Conservation (phyloP, 23 tunicate species). For the Styela plicata region DNA sequence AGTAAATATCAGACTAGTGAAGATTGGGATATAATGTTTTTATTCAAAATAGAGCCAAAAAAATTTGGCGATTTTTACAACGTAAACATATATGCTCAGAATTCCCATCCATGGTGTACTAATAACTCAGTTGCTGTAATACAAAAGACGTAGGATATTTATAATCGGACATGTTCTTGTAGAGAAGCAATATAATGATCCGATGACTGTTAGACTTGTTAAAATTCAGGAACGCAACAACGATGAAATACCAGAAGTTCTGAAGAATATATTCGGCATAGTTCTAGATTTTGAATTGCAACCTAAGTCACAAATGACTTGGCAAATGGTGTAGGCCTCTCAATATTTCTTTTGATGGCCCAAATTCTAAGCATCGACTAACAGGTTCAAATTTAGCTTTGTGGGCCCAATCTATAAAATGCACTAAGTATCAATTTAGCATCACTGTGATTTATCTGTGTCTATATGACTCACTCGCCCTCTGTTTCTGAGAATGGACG, state of each 20-base stretch:
- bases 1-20: background rate
- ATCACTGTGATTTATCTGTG: too few species aligned
- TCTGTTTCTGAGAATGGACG: too few species aligned
- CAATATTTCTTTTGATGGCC: too few species aligned
- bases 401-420: too few species aligned
- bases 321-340: background rate
- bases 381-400: too few species aligned
- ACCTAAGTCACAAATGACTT: background rate
- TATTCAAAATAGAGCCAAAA: background rate
- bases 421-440: too few species aligned
- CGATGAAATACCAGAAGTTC: background rate
- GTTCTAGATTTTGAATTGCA: background rate
- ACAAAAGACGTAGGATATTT: background rate
- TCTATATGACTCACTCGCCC: too few species aligned
- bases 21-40: background rate
- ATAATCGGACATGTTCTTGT: background rate
- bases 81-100: background rate
- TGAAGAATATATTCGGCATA: background rate
- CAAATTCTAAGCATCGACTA: too few species aligned
- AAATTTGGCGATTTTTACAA: background rate
- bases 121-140: background rate
- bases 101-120: background rate
- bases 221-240: background rate
- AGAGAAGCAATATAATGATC: background rate
- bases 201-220: background rate